phyloP scores from a whole-genome alignment of 2,888 invertebrate genomes.

The Iselma pallidipennis region DNA sequence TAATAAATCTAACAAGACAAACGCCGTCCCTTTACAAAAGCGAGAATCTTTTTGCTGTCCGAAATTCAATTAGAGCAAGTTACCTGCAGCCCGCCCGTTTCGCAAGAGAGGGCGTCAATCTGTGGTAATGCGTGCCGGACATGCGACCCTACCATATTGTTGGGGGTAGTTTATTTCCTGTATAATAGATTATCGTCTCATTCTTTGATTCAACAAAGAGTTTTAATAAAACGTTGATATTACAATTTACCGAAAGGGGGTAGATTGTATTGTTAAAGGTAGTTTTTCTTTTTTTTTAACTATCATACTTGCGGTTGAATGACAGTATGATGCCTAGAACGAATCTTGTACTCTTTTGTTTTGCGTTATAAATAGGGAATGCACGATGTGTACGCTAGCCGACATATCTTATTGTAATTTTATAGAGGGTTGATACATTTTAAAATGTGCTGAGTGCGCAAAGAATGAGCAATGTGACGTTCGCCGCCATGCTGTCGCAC shows the following conservation, averaged over 20 bases:
- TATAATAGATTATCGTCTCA: slow-evolving; percentile 31
- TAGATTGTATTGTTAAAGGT: not conserved
- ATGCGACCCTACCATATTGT: slow-evolving; percentile 37
- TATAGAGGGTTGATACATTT: slow-evolving; percentile 58
- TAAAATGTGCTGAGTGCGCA: slow-evolving; percentile 58
- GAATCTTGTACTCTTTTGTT: slow-evolving; percentile 27
- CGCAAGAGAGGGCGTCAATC: slow-evolving; percentile 25
- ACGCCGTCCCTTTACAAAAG: slow-evolving; percentile 13
- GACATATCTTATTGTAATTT: slow-evolving; percentile 57
- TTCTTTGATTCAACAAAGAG: slow-evolving; percentile 28
- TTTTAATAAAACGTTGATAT: slow-evolving; percentile 3
- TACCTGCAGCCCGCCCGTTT: slow-evolving; percentile 14
- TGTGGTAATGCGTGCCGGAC: slow-evolving; percentile 35
- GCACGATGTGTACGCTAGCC: slow-evolving; percentile 37
- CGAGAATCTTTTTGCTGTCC: slow-evolving; percentile 21
- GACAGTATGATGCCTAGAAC: not conserved
- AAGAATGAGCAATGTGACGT: slow-evolving; percentile 58
- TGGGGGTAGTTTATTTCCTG: slow-evolving; percentile 29
- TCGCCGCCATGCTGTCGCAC: slow-evolving; percentile 57
- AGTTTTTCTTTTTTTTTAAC: not conserved
- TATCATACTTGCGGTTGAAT: not conserved
- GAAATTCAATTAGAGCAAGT: slow-evolving; percentile 25
- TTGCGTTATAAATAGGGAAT: slow-evolving; percentile 40
- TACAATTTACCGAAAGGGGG: not conserved
- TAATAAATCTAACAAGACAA: slow-evolving; percentile 12